Base-by-base conservation (phyloP, 2,888 invertebrate genomes). In the Andrena minutula region DNA sequence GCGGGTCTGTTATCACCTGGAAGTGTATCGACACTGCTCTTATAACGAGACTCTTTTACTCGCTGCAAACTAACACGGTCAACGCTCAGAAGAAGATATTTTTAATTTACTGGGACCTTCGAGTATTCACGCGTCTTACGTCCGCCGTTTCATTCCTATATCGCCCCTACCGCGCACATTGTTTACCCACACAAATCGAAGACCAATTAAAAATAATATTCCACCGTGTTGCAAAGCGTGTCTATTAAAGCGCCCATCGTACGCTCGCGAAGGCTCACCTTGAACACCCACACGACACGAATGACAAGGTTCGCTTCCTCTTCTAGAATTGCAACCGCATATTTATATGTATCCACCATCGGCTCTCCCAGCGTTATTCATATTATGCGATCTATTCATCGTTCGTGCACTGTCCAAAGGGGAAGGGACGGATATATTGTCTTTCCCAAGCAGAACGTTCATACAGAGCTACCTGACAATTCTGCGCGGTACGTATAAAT, bases 251-350 rank as follows among this genome's bases (percentile, higher is more conserved):
- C 51, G 68, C 69, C 65, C 70, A 66, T 84, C 83, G 76, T 73
- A 66, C 47, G 70, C 83, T 83, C 61, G 23, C 51, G 23, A 53
- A 70, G 69, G 69, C 53, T 84, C 64, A 84, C 83, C 83, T 84
- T 84, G 83, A 63, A 83, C 83, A 71, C 76, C 84, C 71, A 84
- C 84, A 84, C 60, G 76, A 74, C 66, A 74, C 70, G 83, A 80
- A 80, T 69, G 61, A 80, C 79, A 83, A 83, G 75, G 79, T 80
- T 79, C 70, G 70, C 71, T 83, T 84, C 84, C 83, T 83, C 79
- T 80, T 83, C 71, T 83, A 83, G 78, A 72, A 70, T 82, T 83
- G 68, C 71, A 68, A 75, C 65, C 70, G 63, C 76, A 82, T 73
- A 74, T 68, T 69, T 76, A 68, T 49, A 58, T 65, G 51, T 28